Conservation (phyloP, 2,797 vertebrate genomes). For the Chelidonichthys spinosus region DNA sequence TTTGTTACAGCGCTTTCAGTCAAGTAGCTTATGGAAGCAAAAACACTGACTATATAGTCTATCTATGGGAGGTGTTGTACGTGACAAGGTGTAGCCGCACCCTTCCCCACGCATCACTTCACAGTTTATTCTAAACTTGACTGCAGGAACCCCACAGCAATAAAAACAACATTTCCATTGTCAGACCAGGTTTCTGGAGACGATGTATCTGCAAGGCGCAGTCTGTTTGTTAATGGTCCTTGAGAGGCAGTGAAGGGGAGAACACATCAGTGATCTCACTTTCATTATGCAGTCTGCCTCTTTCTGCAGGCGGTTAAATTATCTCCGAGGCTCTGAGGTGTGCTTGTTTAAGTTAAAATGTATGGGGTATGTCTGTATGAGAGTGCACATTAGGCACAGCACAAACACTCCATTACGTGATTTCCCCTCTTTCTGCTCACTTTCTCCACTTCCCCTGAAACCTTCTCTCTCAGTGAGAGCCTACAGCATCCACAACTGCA, state of each 20-base stretch:
- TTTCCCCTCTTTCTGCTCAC: constrained; percentile 12
- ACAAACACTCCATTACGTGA: constrained; percentile 9
- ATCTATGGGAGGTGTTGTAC: too few species aligned
- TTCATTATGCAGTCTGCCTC: constrained; percentile 35
- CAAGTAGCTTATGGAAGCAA: too few species aligned
- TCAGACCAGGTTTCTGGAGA: background rate
- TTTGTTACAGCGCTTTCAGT: too few species aligned
- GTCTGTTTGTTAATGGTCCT: constrained; percentile 18
- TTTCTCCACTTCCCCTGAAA: constrained; percentile 33
- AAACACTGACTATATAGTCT: too few species aligned
- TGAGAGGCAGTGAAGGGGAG: constrained; percentile 2
- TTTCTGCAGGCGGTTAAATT: constrained; percentile 40
- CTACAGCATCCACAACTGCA: constrained; percentile 27
- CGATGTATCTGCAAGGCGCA: background rate
- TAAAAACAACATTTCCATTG: background rate
- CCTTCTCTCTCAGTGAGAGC: constrained; percentile 35
- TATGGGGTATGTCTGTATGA: constrained; percentile 6
- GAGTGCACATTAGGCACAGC: constrained; percentile 16
- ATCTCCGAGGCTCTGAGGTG: constrained; percentile 44
- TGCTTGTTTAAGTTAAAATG: constrained; percentile 28
- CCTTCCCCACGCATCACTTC: background rate
- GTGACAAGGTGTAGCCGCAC: background rate
- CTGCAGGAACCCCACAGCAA: background rate
- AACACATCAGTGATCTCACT: constrained; percentile 22
- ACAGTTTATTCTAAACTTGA: background rate